Evolutionary conservation across 2,113 vertebrate species (phyloP).

Genomic region (Siniperca knerii): DNA sequence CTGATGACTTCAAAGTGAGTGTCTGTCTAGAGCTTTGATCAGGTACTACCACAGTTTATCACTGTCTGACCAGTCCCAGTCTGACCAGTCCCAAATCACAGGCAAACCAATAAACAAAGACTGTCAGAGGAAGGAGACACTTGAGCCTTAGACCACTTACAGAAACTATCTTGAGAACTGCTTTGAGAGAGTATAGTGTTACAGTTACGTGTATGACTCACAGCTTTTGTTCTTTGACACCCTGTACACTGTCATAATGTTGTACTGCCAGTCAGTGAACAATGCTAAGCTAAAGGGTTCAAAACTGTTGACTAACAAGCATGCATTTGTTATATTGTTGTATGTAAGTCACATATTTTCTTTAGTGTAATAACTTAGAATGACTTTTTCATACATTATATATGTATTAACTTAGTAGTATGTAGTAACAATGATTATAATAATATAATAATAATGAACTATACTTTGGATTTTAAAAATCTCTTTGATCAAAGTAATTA

Average conservation of each 20-base stretch:
- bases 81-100: neutral
- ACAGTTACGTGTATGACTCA: neutral
- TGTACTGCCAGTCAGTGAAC: neutral
- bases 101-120: neutral
- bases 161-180: neutral
- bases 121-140: neutral
- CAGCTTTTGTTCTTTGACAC: neutral
- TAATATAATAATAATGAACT: too few relatives aligned
- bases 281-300: neutral
- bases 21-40: constrained; percentile 32
- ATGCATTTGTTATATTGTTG: neutral
- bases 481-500: too few relatives aligned
- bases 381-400: neutral
- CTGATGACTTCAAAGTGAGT: constrained; percentile 97
- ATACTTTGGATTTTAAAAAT: neutral
- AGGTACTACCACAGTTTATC: constrained; percentile 29
- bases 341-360: neutral
- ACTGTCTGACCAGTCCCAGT: neutral
- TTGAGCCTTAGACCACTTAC: neutral
- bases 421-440: too few relatives aligned
- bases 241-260: neutral
- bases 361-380: neutral
- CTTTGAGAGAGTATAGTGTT: neutral
- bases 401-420: too few relatives aligned
- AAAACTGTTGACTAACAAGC: neutral